Evolutionary conservation across 2,113 vertebrate genomes (phyloP).

Genomic region (Heterocephalus glaber): DNA sequence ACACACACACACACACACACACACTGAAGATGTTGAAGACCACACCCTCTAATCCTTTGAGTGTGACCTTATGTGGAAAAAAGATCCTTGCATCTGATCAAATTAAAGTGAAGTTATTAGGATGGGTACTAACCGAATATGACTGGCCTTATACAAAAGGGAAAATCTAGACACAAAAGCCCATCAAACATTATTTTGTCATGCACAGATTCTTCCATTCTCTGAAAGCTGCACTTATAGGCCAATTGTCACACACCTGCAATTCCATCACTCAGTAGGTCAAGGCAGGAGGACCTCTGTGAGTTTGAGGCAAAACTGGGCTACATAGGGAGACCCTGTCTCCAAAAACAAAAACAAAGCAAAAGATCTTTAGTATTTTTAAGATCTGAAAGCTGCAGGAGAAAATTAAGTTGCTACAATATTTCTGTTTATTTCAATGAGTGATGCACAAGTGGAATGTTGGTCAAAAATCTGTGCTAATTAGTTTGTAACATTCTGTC

Average conservation of each 20-base stretch:
- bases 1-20: not conserved
- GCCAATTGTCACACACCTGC: not conserved
- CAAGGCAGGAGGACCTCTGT: too few species aligned
- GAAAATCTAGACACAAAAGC: not conserved
- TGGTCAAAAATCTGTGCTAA: not conserved
- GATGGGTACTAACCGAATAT: not conserved
- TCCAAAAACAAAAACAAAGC: too few species aligned
- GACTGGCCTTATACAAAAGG: not conserved
- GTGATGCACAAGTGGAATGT: constrained; percentile 3
- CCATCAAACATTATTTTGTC: not conserved
- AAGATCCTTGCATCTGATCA: not conserved
- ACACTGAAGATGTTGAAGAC: not conserved
- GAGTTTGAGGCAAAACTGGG: too few species aligned
- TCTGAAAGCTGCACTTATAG: constrained; percentile 26
- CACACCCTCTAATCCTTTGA: not conserved
- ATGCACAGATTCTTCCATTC: not conserved
- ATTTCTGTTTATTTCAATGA: constrained; percentile 53
- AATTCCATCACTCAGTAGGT: too few species aligned
- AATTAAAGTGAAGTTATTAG: not conserved
- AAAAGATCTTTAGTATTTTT: not conserved
- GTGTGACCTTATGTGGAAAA: not conserved
- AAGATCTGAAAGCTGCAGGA: constrained; percentile 23
- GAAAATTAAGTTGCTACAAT: constrained; percentile 19
- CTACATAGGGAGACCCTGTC: too few species aligned
- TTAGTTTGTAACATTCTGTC: not conserved